These are phyloP conservation scores for Urophycis tenuis DNA, from an alignment of 2,797 vertebrate genomes.

Conservation along the genomic window DNA sequence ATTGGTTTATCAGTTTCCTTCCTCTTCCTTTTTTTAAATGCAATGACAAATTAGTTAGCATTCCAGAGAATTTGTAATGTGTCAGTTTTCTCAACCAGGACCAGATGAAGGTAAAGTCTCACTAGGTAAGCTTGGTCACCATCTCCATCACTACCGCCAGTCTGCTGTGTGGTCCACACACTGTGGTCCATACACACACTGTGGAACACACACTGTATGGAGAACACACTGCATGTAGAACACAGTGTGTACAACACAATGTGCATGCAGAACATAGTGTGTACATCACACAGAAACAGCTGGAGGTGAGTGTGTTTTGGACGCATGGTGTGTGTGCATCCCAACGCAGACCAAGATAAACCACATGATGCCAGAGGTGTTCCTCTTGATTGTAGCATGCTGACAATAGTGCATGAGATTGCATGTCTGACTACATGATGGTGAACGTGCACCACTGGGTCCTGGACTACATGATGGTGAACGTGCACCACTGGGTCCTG, in stretches of 20 bases:
- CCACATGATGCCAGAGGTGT: constrained; percentile 4
- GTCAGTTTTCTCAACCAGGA: not conserved
- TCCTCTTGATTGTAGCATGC: not conserved
- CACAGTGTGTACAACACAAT: not conserved
- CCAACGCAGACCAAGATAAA: not conserved
- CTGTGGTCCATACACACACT: not conserved
- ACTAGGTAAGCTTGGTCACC: not conserved
- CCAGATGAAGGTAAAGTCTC: not conserved
- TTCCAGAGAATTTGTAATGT: not conserved
- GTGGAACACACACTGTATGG: not conserved
- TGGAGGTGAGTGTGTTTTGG: not conserved
- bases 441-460: not conserved
- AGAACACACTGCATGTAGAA: too few relatives aligned
- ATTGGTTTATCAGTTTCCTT: not conserved
- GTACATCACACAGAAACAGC: not conserved
- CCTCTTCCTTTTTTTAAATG: not conserved
- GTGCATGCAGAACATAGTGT: too few relatives aligned
- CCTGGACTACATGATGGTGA: too few relatives aligned
- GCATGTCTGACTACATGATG: not conserved
- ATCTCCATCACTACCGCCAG: not conserved
- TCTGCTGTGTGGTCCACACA: not conserved
- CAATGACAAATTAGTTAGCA: not conserved
- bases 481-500: not conserved
- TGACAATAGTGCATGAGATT: not conserved
- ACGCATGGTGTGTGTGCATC: not conserved